Evolutionary conservation across 1,140 invertebrate genomes (phyloP), one percentile per base, ranked within the genome.

Genomic region (Calephelis nemesis): DNA sequence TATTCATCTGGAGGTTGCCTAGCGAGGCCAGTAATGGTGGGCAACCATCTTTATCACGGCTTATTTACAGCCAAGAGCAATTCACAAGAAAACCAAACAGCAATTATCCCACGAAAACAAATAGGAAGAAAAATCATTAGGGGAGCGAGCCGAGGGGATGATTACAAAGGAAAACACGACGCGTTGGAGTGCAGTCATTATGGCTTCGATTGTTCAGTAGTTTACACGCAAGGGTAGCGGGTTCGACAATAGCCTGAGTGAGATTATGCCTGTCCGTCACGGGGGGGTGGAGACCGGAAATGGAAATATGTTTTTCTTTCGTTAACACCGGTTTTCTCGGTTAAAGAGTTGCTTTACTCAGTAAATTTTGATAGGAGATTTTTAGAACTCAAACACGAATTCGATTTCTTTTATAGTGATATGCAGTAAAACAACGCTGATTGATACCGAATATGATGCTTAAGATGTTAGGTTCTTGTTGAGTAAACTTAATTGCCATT

Each of bases 101-200:
- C 83, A 88, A 90, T 90, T 90, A 88, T 81, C 71, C 74, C 78
- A 87, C 81, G 85, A 88, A 90, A 88, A 90, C 86, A 90, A 90
- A 90, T 85, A 90, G 72, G 73, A 83, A 83, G 85, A 85, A 86
- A 87, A 88, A 88, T 88, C 85, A 85, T 87, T 85, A 85, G 81
- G 84, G 84, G 83, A 78, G 77, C 78, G 67, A 19, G 73, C 72
- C 65, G 70, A 74, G 79, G 85, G 81, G 83, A 72, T 80, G 83
- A 83, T 85, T 76, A 89, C 87, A 88, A 89, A 83, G 78, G 81
- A 80, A 82, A 86, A 83, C 82, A 84, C 72, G 74, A 68, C 63
- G 72, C 65, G 70, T 54, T 80, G 77, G 80, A 82, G 81, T 83
- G 82, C 69, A 75, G 78, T 81, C 76, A 79, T 85, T 79, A 77